These are phyloP conservation scores for Pelusios castaneus DNA, from an alignment of 2,113 vertebrate species.

Conservation along the genomic window DNA sequence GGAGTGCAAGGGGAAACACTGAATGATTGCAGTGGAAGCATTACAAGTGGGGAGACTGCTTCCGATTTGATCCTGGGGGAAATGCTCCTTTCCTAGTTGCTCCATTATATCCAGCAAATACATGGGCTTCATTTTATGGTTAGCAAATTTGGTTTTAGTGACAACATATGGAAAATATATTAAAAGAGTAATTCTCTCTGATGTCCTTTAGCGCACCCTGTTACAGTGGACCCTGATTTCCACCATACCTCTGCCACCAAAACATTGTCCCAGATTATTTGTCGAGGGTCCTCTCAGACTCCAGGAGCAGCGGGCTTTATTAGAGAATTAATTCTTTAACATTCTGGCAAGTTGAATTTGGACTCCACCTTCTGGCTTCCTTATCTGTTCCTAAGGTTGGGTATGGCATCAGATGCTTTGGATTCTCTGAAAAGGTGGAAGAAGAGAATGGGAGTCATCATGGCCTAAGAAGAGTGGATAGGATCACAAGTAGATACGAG, in stretches of 20 bases:
- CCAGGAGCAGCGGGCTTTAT: not conserved
- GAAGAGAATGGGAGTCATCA: not conserved
- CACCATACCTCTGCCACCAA: not conserved
- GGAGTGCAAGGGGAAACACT: not conserved
- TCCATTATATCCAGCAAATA: not conserved
- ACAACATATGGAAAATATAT: not conserved
- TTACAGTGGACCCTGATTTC: not conserved
- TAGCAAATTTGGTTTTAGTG: not conserved
- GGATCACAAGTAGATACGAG: not conserved
- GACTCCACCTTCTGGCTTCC: not conserved
- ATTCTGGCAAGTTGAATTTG: not conserved
- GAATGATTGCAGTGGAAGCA: not conserved
- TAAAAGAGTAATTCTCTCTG: not conserved
- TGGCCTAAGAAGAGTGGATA: not conserved
- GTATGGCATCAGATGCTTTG: not conserved
- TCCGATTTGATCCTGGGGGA: not conserved
- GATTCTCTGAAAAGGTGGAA: not conserved
- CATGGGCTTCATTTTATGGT: not conserved
- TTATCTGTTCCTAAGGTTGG: not conserved
- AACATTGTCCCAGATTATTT: not conserved
- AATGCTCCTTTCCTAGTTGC: not conserved
- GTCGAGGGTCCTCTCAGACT: not conserved
- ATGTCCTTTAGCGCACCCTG: not conserved
- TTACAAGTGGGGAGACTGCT: not conserved
- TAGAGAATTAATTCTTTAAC: not conserved